Conservation (phyloP, 1,140 invertebrate genomes). For the Pseudomyrmex flavicornis region DNA sequence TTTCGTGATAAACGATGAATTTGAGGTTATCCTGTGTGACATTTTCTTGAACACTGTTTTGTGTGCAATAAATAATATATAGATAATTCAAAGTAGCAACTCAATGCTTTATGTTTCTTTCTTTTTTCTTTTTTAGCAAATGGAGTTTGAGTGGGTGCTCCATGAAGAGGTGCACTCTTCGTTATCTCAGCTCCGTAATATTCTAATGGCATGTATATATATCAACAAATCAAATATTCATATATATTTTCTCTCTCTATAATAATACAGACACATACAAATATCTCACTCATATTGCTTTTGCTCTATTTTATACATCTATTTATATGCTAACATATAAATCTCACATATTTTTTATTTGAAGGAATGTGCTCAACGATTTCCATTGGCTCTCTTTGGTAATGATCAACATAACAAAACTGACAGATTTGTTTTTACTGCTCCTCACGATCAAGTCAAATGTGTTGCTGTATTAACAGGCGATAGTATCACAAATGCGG, state of each 20-base stretch:
- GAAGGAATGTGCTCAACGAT: slow-evolving; percentile 94
- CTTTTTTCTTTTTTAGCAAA: slow-evolving; percentile 88
- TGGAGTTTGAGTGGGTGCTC: slow-evolving; percentile 97
- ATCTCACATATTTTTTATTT: slow-evolving; percentile 52
- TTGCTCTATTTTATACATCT: too few relatives aligned
- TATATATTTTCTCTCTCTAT: neutral
- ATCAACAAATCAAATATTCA: neutral
- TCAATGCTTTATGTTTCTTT: too few relatives aligned
- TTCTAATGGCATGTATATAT: slow-evolving; percentile 89
- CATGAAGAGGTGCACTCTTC: slow-evolving; percentile 95
- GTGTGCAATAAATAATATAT: neutral
- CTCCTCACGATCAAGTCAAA: slow-evolving; percentile 95
- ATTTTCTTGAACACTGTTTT: neutral
- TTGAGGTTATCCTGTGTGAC: slow-evolving; percentile 64
- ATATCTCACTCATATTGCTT: neutral
- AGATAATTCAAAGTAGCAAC: neutral
- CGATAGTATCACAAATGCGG: slow-evolving; percentile 96
- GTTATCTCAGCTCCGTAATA: slow-evolving; percentile 92
- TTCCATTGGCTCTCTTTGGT: slow-evolving; percentile 92
- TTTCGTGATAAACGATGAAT: slow-evolving; percentile 21
- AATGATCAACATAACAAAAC: slow-evolving; percentile 93
- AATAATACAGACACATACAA: neutral
- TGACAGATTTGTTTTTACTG: slow-evolving; percentile 95
- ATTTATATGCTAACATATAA: neutral
- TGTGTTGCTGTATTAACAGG: slow-evolving; percentile 95